A percentile compares a stretch with the other conserved stretches of the same genome.
phyloP scores from a whole-genome alignment of 1,140 invertebrate species.

The Druon quercuslanigerum region DNA sequence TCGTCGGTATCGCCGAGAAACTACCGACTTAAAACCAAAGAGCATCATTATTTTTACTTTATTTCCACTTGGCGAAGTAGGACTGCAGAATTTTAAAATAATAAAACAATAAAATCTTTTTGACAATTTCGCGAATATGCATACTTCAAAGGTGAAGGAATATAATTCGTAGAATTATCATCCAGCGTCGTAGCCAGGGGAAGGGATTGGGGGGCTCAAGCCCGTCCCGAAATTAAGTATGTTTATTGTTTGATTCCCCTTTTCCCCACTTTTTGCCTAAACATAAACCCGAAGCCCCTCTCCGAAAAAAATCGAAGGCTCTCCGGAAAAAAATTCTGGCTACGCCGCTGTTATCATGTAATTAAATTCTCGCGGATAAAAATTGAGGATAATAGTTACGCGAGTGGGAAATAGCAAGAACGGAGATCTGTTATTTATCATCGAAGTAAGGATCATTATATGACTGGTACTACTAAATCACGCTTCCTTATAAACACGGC shows the following conservation, averaged over 20 bases:
- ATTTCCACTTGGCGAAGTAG: background rate
- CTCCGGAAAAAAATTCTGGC: too few relatives aligned
- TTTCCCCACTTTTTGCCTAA: too few relatives aligned
- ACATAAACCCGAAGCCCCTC: too few relatives aligned
- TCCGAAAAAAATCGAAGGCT: too few relatives aligned
- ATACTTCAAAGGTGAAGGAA: background rate
- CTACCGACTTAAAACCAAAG: background rate
- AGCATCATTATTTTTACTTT: background rate
- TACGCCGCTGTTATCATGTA: background rate
- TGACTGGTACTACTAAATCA: constrained; percentile 22
- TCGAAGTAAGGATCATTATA: constrained; percentile 18
- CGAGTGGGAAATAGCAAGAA: background rate
- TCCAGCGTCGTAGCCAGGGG: too few relatives aligned
- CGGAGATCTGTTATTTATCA: constrained; percentile 19
- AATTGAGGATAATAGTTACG: constrained; percentile 1
- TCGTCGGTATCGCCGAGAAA: background rate
- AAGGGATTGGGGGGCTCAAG: too few relatives aligned
- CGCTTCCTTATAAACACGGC: constrained; percentile 20
- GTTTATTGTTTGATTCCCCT: too few relatives aligned
- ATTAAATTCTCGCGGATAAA: constrained; percentile 1
- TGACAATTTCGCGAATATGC: too few relatives aligned
- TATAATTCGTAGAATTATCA: background rate
- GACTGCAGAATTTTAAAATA: background rate
- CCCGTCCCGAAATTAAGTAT: too few relatives aligned
- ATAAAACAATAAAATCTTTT: too few relatives aligned